These are phyloP conservation scores for Malurus splendens DNA, from an alignment of 2,797 vertebrate species.

Conservation along the genomic window DNA sequence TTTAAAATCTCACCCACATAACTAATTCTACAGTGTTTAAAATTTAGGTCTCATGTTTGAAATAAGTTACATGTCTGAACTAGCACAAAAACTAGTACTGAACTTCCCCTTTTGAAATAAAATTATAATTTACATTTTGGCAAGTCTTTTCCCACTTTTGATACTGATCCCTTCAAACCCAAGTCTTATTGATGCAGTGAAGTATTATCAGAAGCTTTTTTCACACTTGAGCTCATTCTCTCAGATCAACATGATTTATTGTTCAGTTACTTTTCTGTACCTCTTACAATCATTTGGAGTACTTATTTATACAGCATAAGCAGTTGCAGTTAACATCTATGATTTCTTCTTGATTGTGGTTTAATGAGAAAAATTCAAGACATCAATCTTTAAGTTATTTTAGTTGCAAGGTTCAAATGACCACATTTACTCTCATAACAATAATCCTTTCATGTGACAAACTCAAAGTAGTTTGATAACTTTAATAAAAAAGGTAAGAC, in stretches of 20 bases:
- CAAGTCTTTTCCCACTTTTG: neutral
- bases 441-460: neutral
- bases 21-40: neutral
- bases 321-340: constrained; percentile 13
- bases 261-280: constrained; percentile 1
- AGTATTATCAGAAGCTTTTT: neutral
- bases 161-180: neutral
- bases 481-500: neutral
- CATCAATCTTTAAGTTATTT: constrained; percentile 34
- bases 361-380: constrained; percentile 30
- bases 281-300: constrained; percentile 15
- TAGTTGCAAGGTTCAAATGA: neutral
- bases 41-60: neutral
- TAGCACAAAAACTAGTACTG: neutral
- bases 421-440: neutral
- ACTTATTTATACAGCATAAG: constrained; percentile 25
- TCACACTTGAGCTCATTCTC: neutral
- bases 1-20: neutral
- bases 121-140: neutral
- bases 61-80: neutral
- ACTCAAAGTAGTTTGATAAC: neutral
- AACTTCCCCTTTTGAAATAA: neutral
- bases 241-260: constrained; percentile 34
- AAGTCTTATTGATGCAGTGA: neutral
- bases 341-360: neutral